phyloP scores from a whole-genome alignment of 2,797 vertebrate genomes.

The Thunnus albacares region DNA sequence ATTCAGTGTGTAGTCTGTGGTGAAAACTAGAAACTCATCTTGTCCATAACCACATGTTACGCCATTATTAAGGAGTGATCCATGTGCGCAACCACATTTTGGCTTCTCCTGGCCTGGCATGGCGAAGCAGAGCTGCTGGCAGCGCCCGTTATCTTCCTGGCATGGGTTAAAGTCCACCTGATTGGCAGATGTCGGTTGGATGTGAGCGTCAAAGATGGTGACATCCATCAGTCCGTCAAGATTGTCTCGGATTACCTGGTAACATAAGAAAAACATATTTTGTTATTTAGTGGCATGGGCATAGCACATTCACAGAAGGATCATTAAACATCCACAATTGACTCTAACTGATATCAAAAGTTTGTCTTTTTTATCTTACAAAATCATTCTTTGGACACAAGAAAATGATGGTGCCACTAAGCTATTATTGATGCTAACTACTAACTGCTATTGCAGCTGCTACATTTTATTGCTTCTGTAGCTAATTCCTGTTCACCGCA shows the following conservation, averaged over 20 bases:
- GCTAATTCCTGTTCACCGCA: not conserved
- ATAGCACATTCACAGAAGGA: not conserved
- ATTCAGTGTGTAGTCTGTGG: slow-evolving; percentile 88
- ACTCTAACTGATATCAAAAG: too few species aligned
- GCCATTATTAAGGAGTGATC: slow-evolving; percentile 88
- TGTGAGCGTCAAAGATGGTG: slow-evolving; percentile 85
- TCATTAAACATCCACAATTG: not conserved
- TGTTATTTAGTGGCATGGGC: not conserved
- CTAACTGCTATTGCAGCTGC: too few species aligned
- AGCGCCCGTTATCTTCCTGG: slow-evolving; percentile 89
- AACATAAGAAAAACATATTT: not conserved
- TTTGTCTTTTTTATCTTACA: not conserved
- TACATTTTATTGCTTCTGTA: not conserved
- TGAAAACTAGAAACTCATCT: slow-evolving; percentile 91
- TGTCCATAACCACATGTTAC: slow-evolving; percentile 89
- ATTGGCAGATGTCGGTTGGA: slow-evolving; percentile 88
- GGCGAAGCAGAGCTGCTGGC: slow-evolving; percentile 94
- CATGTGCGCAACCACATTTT: slow-evolving; percentile 93
- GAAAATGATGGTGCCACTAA: not conserved
- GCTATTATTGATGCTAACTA: not conserved
- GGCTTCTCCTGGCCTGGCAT: slow-evolving; percentile 82
- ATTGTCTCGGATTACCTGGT: slow-evolving; percentile 90
- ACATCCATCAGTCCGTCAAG: slow-evolving; percentile 90
- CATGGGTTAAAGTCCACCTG: slow-evolving; percentile 93
- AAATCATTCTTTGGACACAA: not conserved